Conservation (phyloP, 2,888 invertebrate genomes). For the Euphydryas editha region DNA sequence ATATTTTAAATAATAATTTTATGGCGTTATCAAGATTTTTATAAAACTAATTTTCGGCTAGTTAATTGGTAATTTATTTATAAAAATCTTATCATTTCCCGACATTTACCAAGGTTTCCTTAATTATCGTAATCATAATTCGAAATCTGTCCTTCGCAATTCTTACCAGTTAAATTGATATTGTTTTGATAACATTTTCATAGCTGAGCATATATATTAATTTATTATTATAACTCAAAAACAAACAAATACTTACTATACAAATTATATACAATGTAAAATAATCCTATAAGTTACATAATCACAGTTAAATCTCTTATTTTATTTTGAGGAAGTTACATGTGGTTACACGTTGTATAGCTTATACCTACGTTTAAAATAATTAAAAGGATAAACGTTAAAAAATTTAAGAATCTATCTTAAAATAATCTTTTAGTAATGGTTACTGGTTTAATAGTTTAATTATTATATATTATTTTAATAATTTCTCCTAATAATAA, state of each 20-base stretch:
- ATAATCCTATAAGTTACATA: too few species aligned
- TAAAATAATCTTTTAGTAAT: too few species aligned
- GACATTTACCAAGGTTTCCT: background rate
- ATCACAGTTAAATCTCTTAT: too few species aligned
- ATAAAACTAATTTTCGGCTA: background rate
- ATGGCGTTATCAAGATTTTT: background rate
- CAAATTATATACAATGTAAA: background rate
- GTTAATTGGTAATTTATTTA: background rate
- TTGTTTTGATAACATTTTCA: background rate
- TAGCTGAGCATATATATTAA: background rate
- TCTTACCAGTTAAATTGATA: background rate
- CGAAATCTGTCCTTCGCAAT: background rate
- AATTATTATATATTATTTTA: too few species aligned
- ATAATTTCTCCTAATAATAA: too few species aligned
- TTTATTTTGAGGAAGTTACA: too few species aligned
- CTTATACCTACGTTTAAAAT: too few species aligned
- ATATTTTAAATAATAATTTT: background rate
- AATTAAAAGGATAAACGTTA: too few species aligned
- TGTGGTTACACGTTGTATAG: too few species aligned
- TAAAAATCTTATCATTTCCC: background rate
- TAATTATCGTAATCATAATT: background rate
- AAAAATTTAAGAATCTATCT: too few species aligned
- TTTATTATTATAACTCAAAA: background rate
- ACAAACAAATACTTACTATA: background rate
- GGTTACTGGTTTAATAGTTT: too few species aligned